phyloP scores from a whole-genome alignment of 2,888 invertebrate genomes.

The Deilephila porcellus region DNA sequence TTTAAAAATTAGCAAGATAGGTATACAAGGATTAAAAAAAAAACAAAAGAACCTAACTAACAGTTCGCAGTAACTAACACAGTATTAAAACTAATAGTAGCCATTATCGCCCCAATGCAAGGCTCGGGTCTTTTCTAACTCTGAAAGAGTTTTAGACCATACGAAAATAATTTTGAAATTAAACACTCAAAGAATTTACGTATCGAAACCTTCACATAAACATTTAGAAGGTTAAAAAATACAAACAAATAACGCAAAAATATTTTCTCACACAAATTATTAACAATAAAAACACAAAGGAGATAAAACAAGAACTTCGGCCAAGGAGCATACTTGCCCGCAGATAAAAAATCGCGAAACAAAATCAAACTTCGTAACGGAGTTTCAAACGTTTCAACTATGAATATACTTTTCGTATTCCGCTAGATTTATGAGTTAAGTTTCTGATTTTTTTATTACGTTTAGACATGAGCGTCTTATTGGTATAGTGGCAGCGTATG shows the following conservation, averaged over 20 bases:
- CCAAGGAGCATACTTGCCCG: neutral
- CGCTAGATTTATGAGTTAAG: slow-evolving; percentile 1
- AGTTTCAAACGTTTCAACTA: neutral
- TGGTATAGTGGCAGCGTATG: neutral
- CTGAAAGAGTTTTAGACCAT: no score
- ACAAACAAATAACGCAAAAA: neutral
- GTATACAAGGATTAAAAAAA: no score
- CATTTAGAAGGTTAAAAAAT: no score
- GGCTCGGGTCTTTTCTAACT: no score
- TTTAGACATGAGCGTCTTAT: neutral
- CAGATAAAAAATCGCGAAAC: neutral
- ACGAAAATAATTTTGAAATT: no score
- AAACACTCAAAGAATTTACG: no score
- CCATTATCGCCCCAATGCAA: no score
- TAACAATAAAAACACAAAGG: neutral
- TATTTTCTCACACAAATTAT: neutral
- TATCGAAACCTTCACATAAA: no score
- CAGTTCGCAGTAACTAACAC: no score
- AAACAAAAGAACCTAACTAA: no score
- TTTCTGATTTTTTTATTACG: neutral
- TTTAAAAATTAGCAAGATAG: no score
- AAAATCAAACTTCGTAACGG: neutral
- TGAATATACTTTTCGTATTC: slow-evolving; percentile 4
- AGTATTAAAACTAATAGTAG: no score
- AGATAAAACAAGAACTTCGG: neutral